Evolutionary conservation across 2,113 vertebrate genomes (phyloP), one percentile per base, ranked within the genome.

Genomic region (Eulemur macaco): DNA sequence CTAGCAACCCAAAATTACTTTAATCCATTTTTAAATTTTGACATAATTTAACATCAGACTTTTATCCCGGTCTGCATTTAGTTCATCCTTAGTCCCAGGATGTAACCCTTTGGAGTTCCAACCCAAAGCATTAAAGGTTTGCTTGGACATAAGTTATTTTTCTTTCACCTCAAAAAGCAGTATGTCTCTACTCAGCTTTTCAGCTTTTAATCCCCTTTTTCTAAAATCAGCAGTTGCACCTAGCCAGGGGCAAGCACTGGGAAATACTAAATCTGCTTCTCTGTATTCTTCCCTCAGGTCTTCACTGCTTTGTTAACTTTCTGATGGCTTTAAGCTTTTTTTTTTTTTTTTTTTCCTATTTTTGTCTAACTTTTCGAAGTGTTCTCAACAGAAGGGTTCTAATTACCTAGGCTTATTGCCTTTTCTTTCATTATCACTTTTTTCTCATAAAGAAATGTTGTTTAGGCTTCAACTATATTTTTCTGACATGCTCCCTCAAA

Each of bases 21-120:
- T 89, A 66, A 73, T 64, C 45, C 42, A 27, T 94, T 96, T 97
- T 96, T 78, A 88, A 17, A 42, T 78, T 88, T 89, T 71, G 78
- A 91, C 31, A 50, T 85, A 82, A 73, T 42, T 90, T 50, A 87
- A 76, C 60, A 21, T 7, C 3, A 6, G 56, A 42, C 29, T 95
- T 87, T 52, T 95, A 76, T 86, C 58, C 20, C 25, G n/a, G 25
- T 86, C 31, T 71, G 27, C 31, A 50, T 85, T 86, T 66, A 21
- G 8, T 86, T 89, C 63, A 54, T 91, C 31, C n/a, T 92, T 84
- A 73, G 27, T 74, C 8, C n/a, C 27, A 86, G 20, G 7, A 74
- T 85, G 8, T 27, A 68, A 31, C 13, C 50, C 29, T 80, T 94
- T 18, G 54, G n/a, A 60, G 27, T 73, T 27, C 60, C 27, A 86